These are phyloP conservation scores for Hyposoter dolosus DNA, from an alignment of 2,888 invertebrate genomes.

Conservation along the genomic window DNA sequence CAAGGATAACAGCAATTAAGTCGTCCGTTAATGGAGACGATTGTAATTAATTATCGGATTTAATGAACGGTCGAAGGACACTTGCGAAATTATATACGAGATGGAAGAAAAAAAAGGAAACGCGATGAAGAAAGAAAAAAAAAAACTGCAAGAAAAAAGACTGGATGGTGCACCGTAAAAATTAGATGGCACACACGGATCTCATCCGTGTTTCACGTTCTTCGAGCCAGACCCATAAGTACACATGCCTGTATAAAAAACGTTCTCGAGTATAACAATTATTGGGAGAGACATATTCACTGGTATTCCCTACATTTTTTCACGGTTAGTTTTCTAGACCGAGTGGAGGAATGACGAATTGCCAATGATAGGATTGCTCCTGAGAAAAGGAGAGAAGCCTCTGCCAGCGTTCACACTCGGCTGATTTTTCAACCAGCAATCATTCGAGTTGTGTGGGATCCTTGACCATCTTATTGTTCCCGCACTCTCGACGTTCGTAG, in stretches of 20 bases:
- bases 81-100: slow-evolving; percentile 82
- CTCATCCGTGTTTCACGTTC: slow-evolving; percentile 70
- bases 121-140: neutral
- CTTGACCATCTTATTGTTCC: slow-evolving; percentile 72
- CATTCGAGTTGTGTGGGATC: slow-evolving; percentile 82
- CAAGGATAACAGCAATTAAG: slow-evolving; percentile 84
- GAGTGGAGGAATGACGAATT: slow-evolving; percentile 15
- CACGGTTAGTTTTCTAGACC: neutral
- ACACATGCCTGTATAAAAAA: slow-evolving; percentile 33
- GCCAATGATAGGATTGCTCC: slow-evolving; percentile 26
- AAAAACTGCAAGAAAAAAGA: slow-evolving; percentile 33
- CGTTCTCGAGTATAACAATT: slow-evolving; percentile 2
- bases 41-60: slow-evolving; percentile 84
- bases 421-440: slow-evolving; percentile 83
- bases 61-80: slow-evolving; percentile 82
- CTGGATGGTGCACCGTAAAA: slow-evolving; percentile 80
- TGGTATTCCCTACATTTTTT: neutral
- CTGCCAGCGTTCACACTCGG: slow-evolving; percentile 81
- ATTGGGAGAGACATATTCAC: slow-evolving; percentile 10
- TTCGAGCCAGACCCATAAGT: slow-evolving; percentile 3
- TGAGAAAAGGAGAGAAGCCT: slow-evolving; percentile 37
- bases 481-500: slow-evolving; percentile 61
- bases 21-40: slow-evolving; percentile 83
- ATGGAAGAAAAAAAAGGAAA: slow-evolving; percentile 31
- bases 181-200: slow-evolving; percentile 82